These are phyloP conservation scores for Platynereis dumerilii DNA, from an alignment of 2,888 invertebrate genomes.

Conservation along the genomic window DNA sequence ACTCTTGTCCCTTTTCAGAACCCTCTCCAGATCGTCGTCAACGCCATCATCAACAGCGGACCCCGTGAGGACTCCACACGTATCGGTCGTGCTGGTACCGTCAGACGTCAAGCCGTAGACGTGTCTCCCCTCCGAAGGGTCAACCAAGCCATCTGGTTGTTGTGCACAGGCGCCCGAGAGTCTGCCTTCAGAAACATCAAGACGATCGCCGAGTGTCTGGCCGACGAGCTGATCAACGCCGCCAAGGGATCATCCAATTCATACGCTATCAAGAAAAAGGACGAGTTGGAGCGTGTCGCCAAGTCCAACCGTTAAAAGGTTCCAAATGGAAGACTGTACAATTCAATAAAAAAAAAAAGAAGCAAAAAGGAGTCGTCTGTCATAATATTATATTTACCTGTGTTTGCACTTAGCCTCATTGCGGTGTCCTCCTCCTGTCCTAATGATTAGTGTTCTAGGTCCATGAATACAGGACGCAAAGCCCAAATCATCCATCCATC, in stretches of 20 bases:
- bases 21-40: conserved; percentile 82
- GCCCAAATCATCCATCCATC: too few relatives aligned
- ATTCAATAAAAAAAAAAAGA: not conserved
- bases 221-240: conserved; percentile 99
- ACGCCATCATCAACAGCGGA: conserved; percentile 98
- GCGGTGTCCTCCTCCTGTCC: too few relatives aligned
- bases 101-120: conserved; percentile 99
- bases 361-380: too few relatives aligned
- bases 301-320: conserved; percentile 99
- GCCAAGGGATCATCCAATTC: conserved; percentile 99
- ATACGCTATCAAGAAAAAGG: conserved; percentile 99
- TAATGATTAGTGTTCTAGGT: too few relatives aligned
- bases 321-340: not conserved
- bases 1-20: too few relatives aligned
- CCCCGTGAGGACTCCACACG: conserved; percentile 99
- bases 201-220: conserved; percentile 99
- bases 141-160: conserved; percentile 98
- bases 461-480: too few relatives aligned
- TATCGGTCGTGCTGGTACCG: conserved; percentile 99
- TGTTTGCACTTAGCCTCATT: not conserved
- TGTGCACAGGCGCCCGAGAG: conserved; percentile 98
- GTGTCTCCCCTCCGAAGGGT: conserved; percentile 97
- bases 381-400: not conserved
- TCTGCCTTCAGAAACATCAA: conserved; percentile 99
- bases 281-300: conserved; percentile 99